Evolutionary conservation across 2,888 invertebrate species (phyloP), one percentile per base, ranked within the genome.

Genomic region (Choreutis nemorana): DNA sequence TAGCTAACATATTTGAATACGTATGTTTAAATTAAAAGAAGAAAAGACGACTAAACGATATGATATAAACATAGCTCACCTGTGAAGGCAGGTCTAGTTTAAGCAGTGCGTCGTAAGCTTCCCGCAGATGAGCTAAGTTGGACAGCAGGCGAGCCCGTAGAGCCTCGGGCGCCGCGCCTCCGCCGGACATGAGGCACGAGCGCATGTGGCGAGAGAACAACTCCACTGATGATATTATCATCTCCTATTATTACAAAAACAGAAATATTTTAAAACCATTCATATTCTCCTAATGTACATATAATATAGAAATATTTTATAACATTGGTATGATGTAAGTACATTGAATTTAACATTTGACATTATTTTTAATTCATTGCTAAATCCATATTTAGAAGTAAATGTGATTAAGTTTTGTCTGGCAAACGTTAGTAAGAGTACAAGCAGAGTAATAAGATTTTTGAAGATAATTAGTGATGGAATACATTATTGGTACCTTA

Each of bases 1-100:
- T 2, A 10, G n/a, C 21, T 21, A 9, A 21, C 21, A 8, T 4
- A 10, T 23, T 10, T 10, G 10, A 11, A 9, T 2, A 23, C 8
- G 11, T 23, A 3, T 10, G 11, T 8, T 23, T 9, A 18, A 6
- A 8, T 18, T n/a, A n/a, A n/a, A n/a, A n/a, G n/a, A n/a, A n/a
- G n/a, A n/a, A n/a, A n/a, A n/a, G n/a, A n/a, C n/a, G n/a, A n/a
- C n/a, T n/a, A n/a, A 4, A n/a, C 4, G 23, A 6, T 10, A 23
- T 6, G 6, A 9, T 23, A 23, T n/a, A 23, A 23, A 9, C 5
- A 23, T n/a, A 14, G n/a, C n/a, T 26, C 26, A 73, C 77, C 61
- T 96, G 94, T 30, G 87, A 88, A 0, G 94, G 94, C 33, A 96
- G 75, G 62, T 97, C 96, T 20, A 95, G 75, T 34, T 89, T 87